phyloP scores from a whole-genome alignment of 2,888 invertebrate species.

The Amphipoea oculea region DNA sequence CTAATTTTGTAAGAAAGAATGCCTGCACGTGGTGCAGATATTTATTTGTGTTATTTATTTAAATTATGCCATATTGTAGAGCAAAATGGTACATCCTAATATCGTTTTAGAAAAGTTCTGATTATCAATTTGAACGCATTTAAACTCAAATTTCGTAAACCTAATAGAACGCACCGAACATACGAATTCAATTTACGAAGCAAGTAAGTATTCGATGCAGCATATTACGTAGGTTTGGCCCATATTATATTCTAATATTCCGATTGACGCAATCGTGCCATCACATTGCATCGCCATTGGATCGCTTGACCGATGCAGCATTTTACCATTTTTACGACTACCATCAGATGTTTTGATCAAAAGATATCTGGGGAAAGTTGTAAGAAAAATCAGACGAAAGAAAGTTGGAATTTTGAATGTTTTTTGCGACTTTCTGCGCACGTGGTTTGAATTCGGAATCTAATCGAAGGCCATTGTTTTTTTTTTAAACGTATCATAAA shows the following conservation, averaged over 20 bases:
- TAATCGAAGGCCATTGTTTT: neutral
- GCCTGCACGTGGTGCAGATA: conserved; percentile 16
- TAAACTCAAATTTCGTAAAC: conserved; percentile 17
- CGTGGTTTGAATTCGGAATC: conserved; percentile 48
- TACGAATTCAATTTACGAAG: conserved; percentile 44
- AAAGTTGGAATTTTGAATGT: conserved; percentile 38
- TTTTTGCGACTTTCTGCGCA: conserved; percentile 10
- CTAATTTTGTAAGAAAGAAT: neutral
- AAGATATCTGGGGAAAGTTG: conserved; percentile 56
- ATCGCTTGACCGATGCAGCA: conserved; percentile 43
- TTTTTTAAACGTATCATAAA: conserved; percentile 14
- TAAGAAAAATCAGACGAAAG: conserved; percentile 48
- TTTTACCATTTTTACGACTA: conserved; percentile 44
- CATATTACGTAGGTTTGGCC: conserved; percentile 50
- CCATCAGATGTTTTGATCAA: conserved; percentile 18
- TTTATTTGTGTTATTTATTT: conserved; percentile 3
- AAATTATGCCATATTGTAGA: conserved; percentile 1
- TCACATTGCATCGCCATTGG: conserved; percentile 59
- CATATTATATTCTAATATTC: conserved; percentile 59
- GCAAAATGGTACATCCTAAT: neutral
- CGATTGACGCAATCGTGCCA: conserved; percentile 57
- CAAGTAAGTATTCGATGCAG: conserved; percentile 35
- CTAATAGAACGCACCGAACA: conserved; percentile 21
- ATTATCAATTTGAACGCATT: neutral
- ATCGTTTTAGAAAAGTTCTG: neutral